Base-by-base conservation (phyloP, 2,888 invertebrate species). In the Eilema griseolum region DNA sequence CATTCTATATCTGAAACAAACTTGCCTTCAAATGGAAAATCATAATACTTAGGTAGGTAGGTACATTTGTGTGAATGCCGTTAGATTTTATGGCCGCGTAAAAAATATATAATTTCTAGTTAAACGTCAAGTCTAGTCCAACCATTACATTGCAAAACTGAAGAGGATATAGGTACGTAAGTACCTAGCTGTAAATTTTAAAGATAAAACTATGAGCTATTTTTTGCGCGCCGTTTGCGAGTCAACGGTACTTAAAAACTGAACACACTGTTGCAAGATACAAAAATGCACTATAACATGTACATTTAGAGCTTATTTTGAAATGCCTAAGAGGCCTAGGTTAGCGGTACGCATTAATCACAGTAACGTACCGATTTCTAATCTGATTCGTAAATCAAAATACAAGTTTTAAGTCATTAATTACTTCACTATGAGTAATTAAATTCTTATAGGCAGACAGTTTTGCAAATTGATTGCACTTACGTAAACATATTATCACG, bases 161-260 rank as follows among this genome's bases (percentile, higher is more conserved):
- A 78, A 77, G 79, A 83, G 75, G 79, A 78, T 80, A 77, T 80
- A 69, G n/a, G n/a, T n/a, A n/a, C 73, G 76, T 71, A 66, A 73
- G 77, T 66, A 74, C 71, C 69, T 89, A 91, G 86, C 91, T 89
- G 91, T 92, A 90, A 88, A 90, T 85, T 82, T 7, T 24, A 73
- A 71, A 69, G 76, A 82, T 85, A 85, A 90, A 88, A 83, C 80
- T 69, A 73, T 83, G 80, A 80, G 79, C 79, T 79, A 71, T 85
- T 89, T 89, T 91, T 91, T 88, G 86, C 84, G 83, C 81, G 76
- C 79, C 78, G 80, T 83, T 83, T 86, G 85, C 88, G 85, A 87
- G 85, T 72, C 89, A 91, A 92, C 92, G 90, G 91, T 86, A 83
- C 69, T 60, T 68, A 77, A 83, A 84, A 86, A 83, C 78, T 69